A percentile compares a stretch with the other conserved stretches of the same genome.
These are phyloP conservation scores for Spodoptera picta DNA, from an alignment of 2,888 invertebrate species.

Conservation along the genomic window DNA sequence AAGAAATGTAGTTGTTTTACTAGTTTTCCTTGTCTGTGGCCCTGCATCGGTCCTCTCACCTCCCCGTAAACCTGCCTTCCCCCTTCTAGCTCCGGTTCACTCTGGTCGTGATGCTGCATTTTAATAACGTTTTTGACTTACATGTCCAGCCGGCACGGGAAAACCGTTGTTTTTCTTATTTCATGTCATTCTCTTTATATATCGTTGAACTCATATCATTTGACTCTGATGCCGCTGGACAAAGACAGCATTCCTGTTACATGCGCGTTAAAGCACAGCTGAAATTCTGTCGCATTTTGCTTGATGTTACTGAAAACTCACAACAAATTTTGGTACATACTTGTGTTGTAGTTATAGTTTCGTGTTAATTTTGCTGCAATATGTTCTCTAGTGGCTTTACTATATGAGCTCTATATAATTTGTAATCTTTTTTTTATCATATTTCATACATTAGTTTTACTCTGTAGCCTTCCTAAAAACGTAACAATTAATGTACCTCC, in stretches of 20 bases:
- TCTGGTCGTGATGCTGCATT: slow-evolving; percentile 71
- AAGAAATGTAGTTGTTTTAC: slow-evolving; percentile 44
- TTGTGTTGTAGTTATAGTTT: too few species aligned
- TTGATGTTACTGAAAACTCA: too few species aligned
- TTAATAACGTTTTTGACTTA: slow-evolving; percentile 71
- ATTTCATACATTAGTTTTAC: too few species aligned
- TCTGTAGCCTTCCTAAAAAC: too few species aligned
- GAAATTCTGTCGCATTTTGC: too few species aligned
- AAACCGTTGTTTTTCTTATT: slow-evolving; percentile 53
- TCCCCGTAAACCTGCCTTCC: slow-evolving; percentile 13
- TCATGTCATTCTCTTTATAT: slow-evolving; percentile 30
- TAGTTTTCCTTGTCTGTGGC: slow-evolving; percentile 43
- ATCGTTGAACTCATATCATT: slow-evolving; percentile 27
- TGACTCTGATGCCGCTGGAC: slow-evolving; percentile 8
- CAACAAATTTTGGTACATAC: too few species aligned
- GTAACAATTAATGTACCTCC: too few species aligned
- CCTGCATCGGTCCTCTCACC: slow-evolving; percentile 42
- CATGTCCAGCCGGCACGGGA: slow-evolving; percentile 61
- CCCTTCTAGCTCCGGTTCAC: slow-evolving; percentile 33
- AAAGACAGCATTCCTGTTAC: slow-evolving; percentile 1
- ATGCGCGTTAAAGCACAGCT: background rate
- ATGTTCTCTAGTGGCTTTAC: too few species aligned
- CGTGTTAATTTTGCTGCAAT: too few species aligned
- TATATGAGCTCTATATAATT: too few species aligned
- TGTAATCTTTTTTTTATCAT: too few species aligned